Base-by-base conservation (phyloP, 2,113 vertebrate genomes). In the Hemichromis elongatus region DNA sequence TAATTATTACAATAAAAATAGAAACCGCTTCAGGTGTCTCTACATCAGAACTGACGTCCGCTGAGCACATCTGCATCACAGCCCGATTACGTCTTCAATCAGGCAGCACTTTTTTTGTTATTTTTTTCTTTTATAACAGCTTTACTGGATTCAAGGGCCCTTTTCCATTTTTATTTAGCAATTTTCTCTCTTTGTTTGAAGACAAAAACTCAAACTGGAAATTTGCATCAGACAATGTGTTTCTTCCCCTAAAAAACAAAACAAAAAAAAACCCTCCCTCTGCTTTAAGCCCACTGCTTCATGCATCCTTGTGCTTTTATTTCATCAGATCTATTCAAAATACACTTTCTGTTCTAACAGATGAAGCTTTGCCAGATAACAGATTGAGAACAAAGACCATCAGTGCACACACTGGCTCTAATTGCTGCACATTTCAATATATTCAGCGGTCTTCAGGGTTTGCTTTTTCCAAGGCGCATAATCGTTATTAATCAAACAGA, bases 1-100 rank as follows among this genome's bases (percentile, higher is more conserved):
- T 54, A 35, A 79, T 73, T 79, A 83, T 53, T 52, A 75, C 70
- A 75, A 79, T 42, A 30, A 59, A 81, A 78, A 33, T 14, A 84
- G 4, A 57, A 30, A 21, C 12, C 2, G 24, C 56, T 52, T 47
- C 24, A 11, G 52, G 66, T 40, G 30, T 14, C 30, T 13, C 21
- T 47, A 52, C 54, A 30, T 83, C 30, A 37, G n/a, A 26, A 6
- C 50, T 52, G 33, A 61, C 4, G 5, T 63, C 28, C 2, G 30
- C 45, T 26, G 57, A 52, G 3, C 30, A 47, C 40, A 28, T 28
- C 68, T 50, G 42, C 42, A 75, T 63, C 42, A 40, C 55, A 28
- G 30, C 80, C 26, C 14, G 16, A 16, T 10, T 16, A 16, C 11
- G 8, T 35, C 57, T 21, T 59, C 37, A 18, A 59, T 24, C 54